Evolutionary conservation across 2,888 invertebrate genomes (phyloP).

Genomic region (Tipula confusa): DNA sequence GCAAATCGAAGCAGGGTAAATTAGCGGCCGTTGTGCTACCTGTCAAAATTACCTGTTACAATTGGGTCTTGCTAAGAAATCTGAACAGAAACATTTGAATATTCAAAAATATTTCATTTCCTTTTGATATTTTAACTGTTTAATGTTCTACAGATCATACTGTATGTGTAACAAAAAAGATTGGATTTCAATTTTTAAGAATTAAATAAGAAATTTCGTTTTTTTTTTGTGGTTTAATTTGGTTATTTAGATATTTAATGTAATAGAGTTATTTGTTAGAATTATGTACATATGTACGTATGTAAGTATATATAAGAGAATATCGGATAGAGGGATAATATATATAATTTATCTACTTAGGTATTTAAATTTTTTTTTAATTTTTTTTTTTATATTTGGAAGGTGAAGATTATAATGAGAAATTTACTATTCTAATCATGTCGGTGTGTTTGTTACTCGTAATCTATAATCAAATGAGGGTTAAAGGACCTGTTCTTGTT

Average conservation of each 20-base stretch:
- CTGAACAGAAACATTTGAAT: no score
- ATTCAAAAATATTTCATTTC: no score
- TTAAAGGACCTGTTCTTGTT: background rate
- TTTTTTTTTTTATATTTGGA: background rate
- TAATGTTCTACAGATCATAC: no score
- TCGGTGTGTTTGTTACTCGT: background rate
- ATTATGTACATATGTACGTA: background rate
- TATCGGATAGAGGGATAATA: background rate
- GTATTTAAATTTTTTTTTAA: background rate
- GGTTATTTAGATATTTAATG: background rate
- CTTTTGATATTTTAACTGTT: no score
- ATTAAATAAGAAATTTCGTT: conserved; percentile 8
- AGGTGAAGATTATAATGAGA: background rate
- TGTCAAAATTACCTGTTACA: no score
- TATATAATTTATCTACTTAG: background rate
- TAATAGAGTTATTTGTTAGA: conserved; percentile 3
- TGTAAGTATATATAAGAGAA: background rate
- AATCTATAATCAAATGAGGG: background rate
- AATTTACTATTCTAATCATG: background rate
- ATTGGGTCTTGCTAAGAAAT: no score
- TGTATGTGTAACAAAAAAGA: background rate
- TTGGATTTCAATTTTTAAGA: conserved; percentile 12
- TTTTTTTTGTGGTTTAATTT: conserved; percentile 5
- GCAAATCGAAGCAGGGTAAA: no score
- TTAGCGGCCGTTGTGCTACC: no score